A percentile compares a stretch with the other conserved stretches of the same genome.
phyloP scores from a whole-genome alignment of 2,888 invertebrate genomes.

The Diogma glabrata region DNA sequence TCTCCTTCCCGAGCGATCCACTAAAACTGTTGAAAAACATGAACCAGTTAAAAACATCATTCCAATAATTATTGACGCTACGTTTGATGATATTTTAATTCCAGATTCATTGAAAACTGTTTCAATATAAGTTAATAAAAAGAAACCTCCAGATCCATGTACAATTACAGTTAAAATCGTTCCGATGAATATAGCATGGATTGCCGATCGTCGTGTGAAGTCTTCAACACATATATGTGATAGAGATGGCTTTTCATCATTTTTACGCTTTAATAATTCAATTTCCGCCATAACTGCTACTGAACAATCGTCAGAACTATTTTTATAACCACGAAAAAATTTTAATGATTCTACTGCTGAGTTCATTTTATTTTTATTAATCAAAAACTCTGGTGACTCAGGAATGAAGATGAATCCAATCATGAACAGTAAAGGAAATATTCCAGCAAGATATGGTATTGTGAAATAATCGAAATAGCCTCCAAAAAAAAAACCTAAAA shows the following conservation, averaged over 20 bases:
- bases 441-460: neutral
- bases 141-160: too few relatives aligned
- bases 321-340: conserved; percentile 9
- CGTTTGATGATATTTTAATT: too few relatives aligned
- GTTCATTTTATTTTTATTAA: neutral
- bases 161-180: too few relatives aligned
- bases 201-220: conserved; percentile 22
- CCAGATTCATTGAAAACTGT: too few relatives aligned
- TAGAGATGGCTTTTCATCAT: too few relatives aligned
- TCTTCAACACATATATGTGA: too few relatives aligned
- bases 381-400: conserved; percentile 5
- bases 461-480: neutral
- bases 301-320: neutral
- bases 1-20: conserved; percentile 29
- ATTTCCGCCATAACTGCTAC: neutral
- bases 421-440: conserved; percentile 5
- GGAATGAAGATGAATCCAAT: conserved; percentile 6
- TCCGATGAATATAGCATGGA: too few relatives aligned
- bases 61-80: too few relatives aligned
- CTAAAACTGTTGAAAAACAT: conserved; percentile 25
- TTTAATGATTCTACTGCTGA: conserved; percentile 8
- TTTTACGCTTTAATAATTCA: neutral
- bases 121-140: too few relatives aligned
- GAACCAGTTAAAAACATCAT: conserved; percentile 29
- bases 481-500: conserved; percentile 26